These are phyloP conservation scores for Mimas tiliae DNA, from an alignment of 2,888 invertebrate genomes.

Conservation along the genomic window DNA sequence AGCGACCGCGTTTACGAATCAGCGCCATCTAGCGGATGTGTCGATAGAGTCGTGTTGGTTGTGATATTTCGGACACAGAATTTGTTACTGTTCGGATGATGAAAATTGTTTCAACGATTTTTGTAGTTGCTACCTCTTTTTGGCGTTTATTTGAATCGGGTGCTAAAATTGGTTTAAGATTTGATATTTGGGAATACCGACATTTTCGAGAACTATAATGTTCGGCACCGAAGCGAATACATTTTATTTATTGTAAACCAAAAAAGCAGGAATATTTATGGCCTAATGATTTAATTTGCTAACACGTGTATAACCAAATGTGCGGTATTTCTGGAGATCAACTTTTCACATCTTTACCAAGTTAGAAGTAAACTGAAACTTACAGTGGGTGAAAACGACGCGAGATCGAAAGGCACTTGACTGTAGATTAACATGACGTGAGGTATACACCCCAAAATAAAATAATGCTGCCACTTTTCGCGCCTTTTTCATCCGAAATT, in stretches of 20 bases:
- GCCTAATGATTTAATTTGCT: slow-evolving; percentile 50
- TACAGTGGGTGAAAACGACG: background rate
- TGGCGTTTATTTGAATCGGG: slow-evolving; percentile 55
- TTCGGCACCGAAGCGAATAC: slow-evolving; percentile 33
- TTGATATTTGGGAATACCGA: slow-evolving; percentile 58
- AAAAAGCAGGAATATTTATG: slow-evolving; percentile 38
- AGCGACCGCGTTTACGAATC: too few species aligned
- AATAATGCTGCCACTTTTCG: slow-evolving; percentile 4
- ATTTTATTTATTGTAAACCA: slow-evolving; percentile 34
- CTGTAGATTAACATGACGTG: slow-evolving; percentile 12
- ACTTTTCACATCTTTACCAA: slow-evolving; percentile 23
- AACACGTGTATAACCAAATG: slow-evolving; percentile 54
- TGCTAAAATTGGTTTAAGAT: slow-evolving; percentile 53
- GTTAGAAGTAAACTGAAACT: slow-evolving; percentile 24
- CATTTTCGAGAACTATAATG: slow-evolving; percentile 55
- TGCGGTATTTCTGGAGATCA: slow-evolving; percentile 58
- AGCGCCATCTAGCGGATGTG: slow-evolving; percentile 60
- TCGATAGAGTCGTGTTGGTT: slow-evolving; percentile 65
- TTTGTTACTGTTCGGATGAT: slow-evolving; percentile 49
- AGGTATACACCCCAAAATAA: slow-evolving; percentile 32
- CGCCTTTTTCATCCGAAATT: slow-evolving; percentile 26
- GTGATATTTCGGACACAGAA: slow-evolving; percentile 58
- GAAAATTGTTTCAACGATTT: slow-evolving; percentile 39
- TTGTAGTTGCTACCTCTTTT: slow-evolving; percentile 47
- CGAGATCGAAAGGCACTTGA: slow-evolving; percentile 8